phyloP scores from a whole-genome alignment of 2,113 vertebrate genomes.

The Hippocampus abdominalis region DNA sequence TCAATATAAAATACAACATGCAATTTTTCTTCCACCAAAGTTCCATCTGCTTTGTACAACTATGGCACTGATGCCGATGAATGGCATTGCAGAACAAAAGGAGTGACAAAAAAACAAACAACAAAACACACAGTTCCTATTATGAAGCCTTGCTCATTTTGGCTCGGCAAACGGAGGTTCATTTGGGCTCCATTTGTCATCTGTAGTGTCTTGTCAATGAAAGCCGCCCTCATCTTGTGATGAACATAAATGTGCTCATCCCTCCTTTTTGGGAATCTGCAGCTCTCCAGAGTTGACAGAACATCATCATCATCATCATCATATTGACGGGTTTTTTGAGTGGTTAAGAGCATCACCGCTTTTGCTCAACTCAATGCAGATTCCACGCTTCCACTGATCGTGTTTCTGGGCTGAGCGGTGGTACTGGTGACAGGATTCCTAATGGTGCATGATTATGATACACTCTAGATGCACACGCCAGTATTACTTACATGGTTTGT shows the following conservation, averaged over 20 bases:
- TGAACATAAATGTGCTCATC: not conserved
- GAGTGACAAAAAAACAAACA: not conserved
- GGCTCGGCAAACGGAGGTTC: not conserved
- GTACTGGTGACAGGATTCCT: constrained; percentile 7
- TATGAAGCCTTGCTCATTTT: constrained; percentile 1
- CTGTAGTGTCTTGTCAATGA: not conserved
- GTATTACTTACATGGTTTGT: not conserved
- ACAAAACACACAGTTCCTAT: not conserved
- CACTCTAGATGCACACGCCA: not conserved
- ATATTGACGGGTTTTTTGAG: constrained; percentile 37
- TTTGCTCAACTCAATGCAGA: not conserved
- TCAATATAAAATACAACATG: not conserved
- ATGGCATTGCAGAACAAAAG: not conserved
- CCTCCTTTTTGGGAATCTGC: not conserved
- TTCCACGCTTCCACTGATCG: constrained; percentile 16
- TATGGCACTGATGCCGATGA: not conserved
- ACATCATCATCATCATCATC: constrained; percentile 26
- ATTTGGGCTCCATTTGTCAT: not conserved
- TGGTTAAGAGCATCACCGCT: not conserved
- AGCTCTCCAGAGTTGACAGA: not conserved
- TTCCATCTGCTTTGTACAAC: not conserved
- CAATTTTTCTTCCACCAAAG: not conserved
- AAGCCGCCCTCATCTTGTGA: not conserved
- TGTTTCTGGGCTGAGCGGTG: constrained; percentile 3
- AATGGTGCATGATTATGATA: not conserved